phyloP scores from a whole-genome alignment of 1,140 invertebrate species.

The Holotrichia oblita region DNA sequence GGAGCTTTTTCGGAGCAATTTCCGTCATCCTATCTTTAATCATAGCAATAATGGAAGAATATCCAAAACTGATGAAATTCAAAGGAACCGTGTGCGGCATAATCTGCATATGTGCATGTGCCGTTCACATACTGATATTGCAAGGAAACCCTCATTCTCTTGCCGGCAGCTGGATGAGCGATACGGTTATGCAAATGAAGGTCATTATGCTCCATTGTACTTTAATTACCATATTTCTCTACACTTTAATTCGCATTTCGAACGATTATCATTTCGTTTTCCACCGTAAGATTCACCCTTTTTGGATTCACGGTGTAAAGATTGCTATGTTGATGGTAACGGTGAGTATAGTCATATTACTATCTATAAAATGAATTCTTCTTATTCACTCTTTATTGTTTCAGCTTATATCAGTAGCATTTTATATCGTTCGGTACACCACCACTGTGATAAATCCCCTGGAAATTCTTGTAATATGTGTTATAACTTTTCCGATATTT shows the following conservation, averaged over 20 bases:
- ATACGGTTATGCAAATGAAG: background rate
- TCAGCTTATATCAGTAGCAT: background rate
- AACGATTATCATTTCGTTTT: constrained; percentile 40
- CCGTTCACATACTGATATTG: background rate
- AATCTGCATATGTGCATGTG: background rate
- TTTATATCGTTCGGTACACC: background rate
- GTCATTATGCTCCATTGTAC: background rate
- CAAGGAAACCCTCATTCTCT: background rate
- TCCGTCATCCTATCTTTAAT: background rate
- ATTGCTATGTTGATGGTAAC: constrained; percentile 17
- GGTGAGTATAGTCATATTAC: background rate
- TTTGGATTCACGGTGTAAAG: constrained; percentile 36
- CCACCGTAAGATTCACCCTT: background rate
- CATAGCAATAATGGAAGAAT: constrained; percentile 21
- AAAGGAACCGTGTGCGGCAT: background rate
- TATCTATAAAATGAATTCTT: background rate
- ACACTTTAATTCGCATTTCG: background rate
- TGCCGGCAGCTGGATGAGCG: background rate
- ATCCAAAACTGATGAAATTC: background rate
- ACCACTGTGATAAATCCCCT: too few species aligned
- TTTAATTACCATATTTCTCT: background rate
- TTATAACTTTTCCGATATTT: background rate
- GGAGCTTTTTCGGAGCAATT: constrained; percentile 3
- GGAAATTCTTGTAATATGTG: background rate
- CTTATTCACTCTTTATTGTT: background rate